Conservation (phyloP, 2,113 vertebrate species). For the Eptesicus fuscus region DNA sequence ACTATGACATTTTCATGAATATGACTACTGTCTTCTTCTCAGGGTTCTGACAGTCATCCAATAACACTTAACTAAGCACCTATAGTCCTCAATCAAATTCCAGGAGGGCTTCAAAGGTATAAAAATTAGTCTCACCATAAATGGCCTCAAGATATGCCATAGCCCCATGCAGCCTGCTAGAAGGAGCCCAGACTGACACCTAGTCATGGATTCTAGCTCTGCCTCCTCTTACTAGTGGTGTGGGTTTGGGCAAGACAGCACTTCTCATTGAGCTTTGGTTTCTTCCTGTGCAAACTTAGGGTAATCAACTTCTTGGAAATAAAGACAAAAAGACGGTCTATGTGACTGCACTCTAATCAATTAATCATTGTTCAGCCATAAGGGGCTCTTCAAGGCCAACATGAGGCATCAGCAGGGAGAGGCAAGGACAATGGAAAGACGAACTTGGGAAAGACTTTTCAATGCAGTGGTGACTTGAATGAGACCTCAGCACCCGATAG, state of each 20-base stretch:
- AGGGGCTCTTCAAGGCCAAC: background rate
- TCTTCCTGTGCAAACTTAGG: background rate
- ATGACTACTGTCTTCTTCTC: background rate
- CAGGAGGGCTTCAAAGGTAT: background rate
- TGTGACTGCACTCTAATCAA: accelerated
- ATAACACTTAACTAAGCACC: background rate
- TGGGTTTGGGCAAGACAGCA: background rate
- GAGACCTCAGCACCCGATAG: background rate
- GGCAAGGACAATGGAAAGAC: accelerated
- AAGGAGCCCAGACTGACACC: background rate
- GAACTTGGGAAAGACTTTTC: background rate
- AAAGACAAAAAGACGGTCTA: no score
- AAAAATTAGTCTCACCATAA: no score
- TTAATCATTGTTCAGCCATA: no score
- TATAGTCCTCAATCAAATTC: background rate
- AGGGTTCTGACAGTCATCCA: background rate
- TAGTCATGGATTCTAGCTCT: background rate
- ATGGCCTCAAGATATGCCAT: background rate
- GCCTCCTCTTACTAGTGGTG: no score
- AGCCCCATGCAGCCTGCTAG: accelerated
- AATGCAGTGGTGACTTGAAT: accelerated
- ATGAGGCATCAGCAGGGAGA: background rate
- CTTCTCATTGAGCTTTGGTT: background rate
- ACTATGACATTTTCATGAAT: accelerated
- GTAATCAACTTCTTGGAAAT: background rate